Percentiles rank a stretch among this genome's conserved stretches.
Conservation (phyloP, 2,888 invertebrate genomes). For the Drosophila atroscutellata region DNA sequence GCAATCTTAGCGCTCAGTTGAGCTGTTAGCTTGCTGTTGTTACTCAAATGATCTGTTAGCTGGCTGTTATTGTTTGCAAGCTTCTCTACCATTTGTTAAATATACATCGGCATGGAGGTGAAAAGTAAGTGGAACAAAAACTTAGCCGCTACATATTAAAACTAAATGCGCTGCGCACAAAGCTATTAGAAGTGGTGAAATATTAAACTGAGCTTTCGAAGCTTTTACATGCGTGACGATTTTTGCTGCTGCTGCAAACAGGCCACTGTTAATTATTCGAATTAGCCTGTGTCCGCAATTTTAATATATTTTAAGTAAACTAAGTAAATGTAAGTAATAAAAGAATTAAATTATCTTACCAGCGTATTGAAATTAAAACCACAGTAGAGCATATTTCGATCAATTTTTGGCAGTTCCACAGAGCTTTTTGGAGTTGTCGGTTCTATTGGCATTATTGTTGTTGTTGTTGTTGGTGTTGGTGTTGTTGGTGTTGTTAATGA, state of each 20-base stretch:
- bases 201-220: constrained; percentile 4
- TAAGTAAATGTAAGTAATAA: not conserved
- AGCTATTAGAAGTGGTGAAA: constrained; percentile 15
- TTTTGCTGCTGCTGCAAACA: not conserved
- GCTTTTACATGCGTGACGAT: not conserved
- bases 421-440: constrained; percentile 16
- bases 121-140: constrained; percentile 3
- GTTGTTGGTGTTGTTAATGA: constrained; percentile 25
- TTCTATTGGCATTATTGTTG: constrained; percentile 2
- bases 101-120: not conserved
- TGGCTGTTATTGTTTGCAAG: not conserved
- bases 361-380: constrained; percentile 74
- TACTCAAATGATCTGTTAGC: constrained; percentile 23
- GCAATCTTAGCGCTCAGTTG: constrained; percentile 14
- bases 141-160: not conserved
- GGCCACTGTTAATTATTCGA: not conserved
- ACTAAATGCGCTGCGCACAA: constrained; percentile 9
- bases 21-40: constrained; percentile 19
- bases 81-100: not conserved
- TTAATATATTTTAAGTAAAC: not conserved
- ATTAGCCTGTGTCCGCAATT: constrained; percentile 28
- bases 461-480: not conserved
- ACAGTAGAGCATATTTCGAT: constrained; percentile 27
- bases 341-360: constrained; percentile 70
- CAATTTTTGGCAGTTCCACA: constrained; percentile 21